Evolutionary conservation across 2,888 invertebrate species (phyloP).

Genomic region (Schizaphis graminum): DNA sequence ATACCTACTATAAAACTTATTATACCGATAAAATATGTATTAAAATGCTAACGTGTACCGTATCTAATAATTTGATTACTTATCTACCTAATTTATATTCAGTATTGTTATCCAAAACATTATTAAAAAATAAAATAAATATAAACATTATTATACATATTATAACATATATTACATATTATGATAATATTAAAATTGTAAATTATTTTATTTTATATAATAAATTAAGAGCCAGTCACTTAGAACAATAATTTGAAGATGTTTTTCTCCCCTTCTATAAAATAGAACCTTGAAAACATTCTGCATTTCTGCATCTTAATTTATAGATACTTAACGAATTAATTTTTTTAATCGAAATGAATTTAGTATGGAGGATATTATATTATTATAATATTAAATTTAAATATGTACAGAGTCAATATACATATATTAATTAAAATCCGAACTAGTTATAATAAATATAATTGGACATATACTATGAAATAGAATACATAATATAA

Average conservation of each 20-base stretch:
- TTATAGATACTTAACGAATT: not conserved
- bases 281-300: not conserved
- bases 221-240: not conserved
- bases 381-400: not conserved
- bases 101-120: not conserved
- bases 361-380: not conserved
- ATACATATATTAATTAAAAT: not conserved
- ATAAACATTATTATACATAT: not conserved
- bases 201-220: not conserved
- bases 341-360: slow-evolving; percentile 26
- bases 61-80: not conserved
- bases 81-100: not conserved
- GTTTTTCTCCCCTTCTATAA: not conserved
- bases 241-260: not conserved
- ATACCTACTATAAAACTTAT: not conserved
- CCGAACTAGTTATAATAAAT: not conserved
- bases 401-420: not conserved
- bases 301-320: not conserved
- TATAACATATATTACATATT: not conserved
- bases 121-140: not conserved
- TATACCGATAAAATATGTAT: not conserved
- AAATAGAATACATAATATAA: not conserved
- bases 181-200: not conserved
- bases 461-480: not conserved
- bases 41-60: not conserved